Evolutionary conservation across 2,797 vertebrate species (phyloP).

Genomic region (Dendrocincla fuliginosa): DNA sequence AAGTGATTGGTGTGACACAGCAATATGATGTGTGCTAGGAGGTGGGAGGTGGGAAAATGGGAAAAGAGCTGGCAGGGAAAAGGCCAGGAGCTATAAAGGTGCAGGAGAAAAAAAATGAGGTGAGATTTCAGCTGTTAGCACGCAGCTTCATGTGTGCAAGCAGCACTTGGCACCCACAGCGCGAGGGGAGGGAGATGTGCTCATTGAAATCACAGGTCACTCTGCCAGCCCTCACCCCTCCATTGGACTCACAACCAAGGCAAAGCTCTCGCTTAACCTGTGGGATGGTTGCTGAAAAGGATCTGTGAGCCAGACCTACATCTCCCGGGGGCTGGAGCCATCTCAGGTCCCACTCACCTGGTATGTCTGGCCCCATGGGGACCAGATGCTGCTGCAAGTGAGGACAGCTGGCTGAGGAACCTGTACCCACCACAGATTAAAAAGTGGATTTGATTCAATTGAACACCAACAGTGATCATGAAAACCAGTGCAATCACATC

Average conservation of each 20-base stretch:
- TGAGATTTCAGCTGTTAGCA: constrained; percentile 26
- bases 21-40: neutral
- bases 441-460: neutral
- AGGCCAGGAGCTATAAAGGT: neutral
- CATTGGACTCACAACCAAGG: neutral
- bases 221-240: rapidly evolving
- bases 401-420: neutral
- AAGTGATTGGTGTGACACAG: neutral
- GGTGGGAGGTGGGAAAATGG: neutral
- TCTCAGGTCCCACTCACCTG: rapidly evolving
- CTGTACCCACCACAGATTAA: neutral
- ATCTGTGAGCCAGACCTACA: neutral
- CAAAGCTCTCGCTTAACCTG: rapidly evolving
- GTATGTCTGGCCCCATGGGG: rapidly evolving
- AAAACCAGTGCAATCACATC: neutral
- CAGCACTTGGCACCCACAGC: neutral
- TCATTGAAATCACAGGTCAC: neutral
- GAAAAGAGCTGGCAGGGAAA: neutral
- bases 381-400: rapidly evolving
- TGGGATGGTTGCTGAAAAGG: neutral
- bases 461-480: neutral
- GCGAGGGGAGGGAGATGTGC: rapidly evolving
- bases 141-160: neutral
- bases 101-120: neutral
- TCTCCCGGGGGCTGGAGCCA: neutral